These are phyloP conservation scores for Ichneumoninae sp. DNA, from an alignment of 2,888 invertebrate species.

Conservation along the genomic window DNA sequence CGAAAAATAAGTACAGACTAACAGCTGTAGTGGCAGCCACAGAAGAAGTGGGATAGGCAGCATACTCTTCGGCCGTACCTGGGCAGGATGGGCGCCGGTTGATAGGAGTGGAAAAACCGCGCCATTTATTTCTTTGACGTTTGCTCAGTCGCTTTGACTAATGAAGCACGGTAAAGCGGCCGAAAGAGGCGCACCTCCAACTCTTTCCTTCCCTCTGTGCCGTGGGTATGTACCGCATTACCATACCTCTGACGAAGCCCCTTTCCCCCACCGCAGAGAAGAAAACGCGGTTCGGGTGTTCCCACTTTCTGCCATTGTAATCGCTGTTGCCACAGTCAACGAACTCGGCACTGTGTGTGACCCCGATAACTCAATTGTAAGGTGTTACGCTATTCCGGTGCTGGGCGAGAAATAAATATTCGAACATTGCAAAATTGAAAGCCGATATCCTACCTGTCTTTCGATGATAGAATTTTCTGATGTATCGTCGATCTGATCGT, in stretches of 20 bases:
- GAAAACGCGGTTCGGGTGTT: conserved; percentile 47
- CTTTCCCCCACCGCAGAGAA: conserved; percentile 31
- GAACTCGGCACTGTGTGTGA: conserved; percentile 16
- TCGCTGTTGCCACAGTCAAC: conserved; percentile 24
- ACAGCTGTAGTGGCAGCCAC: conserved; percentile 19
- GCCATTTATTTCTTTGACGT: conserved; percentile 72
- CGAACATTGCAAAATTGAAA: not conserved
- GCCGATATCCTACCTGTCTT: not conserved
- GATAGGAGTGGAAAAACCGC: conserved; percentile 67
- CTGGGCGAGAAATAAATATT: not conserved
- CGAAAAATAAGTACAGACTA: not conserved
- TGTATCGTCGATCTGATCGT: no score
- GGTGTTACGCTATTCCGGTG: not conserved
- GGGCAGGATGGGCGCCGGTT: conserved; percentile 46
- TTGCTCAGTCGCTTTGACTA: conserved; percentile 74
- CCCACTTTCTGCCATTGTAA: conserved; percentile 44
- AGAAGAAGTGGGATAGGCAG: conserved; percentile 20
- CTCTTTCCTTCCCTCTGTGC: conserved; percentile 36
- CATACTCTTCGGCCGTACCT: conserved; percentile 28
- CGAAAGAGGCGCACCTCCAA: conserved; percentile 44
- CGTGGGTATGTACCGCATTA: conserved; percentile 61
- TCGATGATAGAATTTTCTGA: no score
- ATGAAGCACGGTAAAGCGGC: conserved; percentile 69
- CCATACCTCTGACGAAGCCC: conserved; percentile 59
- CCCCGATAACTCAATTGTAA: conserved; percentile 30